phyloP scores from a whole-genome alignment of 2,113 vertebrate species.

The Petaurus breviceps region DNA sequence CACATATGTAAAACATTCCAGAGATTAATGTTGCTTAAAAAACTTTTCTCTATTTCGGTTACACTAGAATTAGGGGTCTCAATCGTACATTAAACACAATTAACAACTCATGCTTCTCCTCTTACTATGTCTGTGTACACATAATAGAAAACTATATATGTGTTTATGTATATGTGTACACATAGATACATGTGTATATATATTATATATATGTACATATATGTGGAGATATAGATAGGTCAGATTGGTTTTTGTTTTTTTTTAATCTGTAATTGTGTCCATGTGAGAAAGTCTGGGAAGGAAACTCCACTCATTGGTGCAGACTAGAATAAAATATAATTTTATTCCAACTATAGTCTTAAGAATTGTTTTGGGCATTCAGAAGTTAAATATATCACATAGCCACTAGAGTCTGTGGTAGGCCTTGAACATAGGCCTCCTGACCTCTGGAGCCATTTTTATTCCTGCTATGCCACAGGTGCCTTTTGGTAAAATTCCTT shows the following conservation, averaged over 20 bases:
- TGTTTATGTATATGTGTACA: neutral
- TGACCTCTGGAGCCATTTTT: neutral
- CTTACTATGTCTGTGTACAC: neutral
- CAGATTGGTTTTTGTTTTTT: neutral
- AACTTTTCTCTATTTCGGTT: neutral
- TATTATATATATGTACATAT: neutral
- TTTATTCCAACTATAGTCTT: neutral
- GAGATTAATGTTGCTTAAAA: neutral
- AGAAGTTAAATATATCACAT: neutral
- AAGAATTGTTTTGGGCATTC: neutral
- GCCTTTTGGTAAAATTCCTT: neutral
- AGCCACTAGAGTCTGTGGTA: neutral
- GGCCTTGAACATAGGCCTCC: neutral
- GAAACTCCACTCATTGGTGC: neutral
- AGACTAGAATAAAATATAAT: neutral
- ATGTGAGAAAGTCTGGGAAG: neutral
- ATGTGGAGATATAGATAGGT: neutral
- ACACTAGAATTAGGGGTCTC: neutral
- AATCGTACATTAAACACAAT: neutral
- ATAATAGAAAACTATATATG: neutral
- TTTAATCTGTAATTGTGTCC: neutral
- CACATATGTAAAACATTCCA: neutral
- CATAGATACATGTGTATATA: neutral
- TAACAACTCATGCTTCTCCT: neutral
- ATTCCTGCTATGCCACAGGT: neutral